Evolutionary conservation across 2,797 vertebrate species (phyloP).

Genomic region (Dendrocincla fuliginosa): DNA sequence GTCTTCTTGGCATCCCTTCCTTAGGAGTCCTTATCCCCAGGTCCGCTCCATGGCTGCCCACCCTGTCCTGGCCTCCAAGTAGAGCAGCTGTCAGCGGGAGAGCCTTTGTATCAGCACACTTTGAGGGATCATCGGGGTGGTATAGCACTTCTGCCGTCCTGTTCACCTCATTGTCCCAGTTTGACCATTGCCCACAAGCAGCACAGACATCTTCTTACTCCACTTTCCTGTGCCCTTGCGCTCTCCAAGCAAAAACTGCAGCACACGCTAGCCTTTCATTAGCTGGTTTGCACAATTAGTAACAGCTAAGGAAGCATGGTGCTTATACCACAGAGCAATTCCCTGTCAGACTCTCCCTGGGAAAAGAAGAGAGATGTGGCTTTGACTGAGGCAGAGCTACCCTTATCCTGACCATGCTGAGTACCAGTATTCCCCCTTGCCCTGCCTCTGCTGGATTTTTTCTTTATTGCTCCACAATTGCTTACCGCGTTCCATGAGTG

Average conservation of each 20-base stretch:
- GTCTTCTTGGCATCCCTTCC: constrained; percentile 10
- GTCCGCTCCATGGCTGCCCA: neutral
- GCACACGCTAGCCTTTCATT: neutral
- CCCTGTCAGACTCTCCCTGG: neutral
- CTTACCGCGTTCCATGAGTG: neutral
- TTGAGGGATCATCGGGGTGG: neutral
- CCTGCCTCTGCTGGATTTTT: neutral
- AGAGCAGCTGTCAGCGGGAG: neutral
- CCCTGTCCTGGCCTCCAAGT: neutral
- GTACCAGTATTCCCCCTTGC: neutral
- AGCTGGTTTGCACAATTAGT: neutral
- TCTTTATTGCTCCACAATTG: neutral
- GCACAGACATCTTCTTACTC: neutral
- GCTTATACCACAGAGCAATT: neutral
- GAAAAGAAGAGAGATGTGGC: neutral
- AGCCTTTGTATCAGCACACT: rapidly evolving
- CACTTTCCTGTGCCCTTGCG: rapidly evolving
- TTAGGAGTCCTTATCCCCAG: neutral
- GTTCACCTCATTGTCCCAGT: neutral
- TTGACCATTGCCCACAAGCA: neutral
- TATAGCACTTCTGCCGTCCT: neutral
- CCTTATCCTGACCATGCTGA: neutral
- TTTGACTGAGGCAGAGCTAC: neutral
- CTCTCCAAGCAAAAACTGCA: neutral
- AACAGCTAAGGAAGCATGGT: neutral